Evolutionary conservation across 2,113 vertebrate genomes (phyloP).

Genomic region (Rhynchomys soricoides): DNA sequence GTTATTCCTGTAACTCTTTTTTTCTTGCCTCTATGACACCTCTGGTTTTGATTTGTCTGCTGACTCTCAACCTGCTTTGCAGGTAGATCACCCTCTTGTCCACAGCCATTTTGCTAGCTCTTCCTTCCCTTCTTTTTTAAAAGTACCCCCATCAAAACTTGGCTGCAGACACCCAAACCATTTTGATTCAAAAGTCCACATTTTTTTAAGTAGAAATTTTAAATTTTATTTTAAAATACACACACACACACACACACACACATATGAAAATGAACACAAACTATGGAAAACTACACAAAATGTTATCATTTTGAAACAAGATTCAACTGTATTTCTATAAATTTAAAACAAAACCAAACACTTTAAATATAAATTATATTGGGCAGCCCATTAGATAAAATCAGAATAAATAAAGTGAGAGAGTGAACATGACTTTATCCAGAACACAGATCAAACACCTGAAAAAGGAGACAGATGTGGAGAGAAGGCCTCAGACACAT

Average conservation of each 20-base stretch:
- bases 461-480: neutral
- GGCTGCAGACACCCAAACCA: neutral
- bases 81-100: neutral
- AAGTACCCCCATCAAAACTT: neutral
- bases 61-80: neutral
- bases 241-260: neutral
- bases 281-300: neutral
- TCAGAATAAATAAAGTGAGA: neutral
- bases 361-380: neutral
- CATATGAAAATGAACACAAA: neutral
- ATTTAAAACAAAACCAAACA: constrained; percentile 45
- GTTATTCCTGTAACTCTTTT: neutral
- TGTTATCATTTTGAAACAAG: constrained; percentile 9
- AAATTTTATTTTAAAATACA: neutral
- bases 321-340: neutral
- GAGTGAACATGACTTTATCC: neutral
- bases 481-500: neutral
- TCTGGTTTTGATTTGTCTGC: neutral
- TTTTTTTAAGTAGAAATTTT: neutral
- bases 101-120: neutral
- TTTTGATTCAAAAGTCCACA: neutral
- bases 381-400: neutral
- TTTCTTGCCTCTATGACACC: neutral
- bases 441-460: neutral
- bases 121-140: neutral